phyloP scores from a whole-genome alignment of 2,888 invertebrate species.

The Nesidiocoris tenuis region DNA sequence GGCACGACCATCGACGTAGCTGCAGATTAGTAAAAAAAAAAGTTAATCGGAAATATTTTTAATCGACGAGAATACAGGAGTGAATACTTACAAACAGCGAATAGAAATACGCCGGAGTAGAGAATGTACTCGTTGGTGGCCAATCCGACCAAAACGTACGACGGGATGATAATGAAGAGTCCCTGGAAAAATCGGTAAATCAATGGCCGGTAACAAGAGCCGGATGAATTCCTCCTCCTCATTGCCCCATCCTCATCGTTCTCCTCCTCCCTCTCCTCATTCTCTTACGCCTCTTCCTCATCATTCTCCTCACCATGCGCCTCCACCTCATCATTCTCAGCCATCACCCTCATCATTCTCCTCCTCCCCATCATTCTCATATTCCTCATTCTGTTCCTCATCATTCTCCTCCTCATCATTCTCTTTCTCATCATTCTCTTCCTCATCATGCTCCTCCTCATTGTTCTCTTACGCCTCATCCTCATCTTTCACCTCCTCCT shows the following conservation, averaged over 20 bases:
- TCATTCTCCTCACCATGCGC: no score
- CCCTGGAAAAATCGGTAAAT: constrained; percentile 58
- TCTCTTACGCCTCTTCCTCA: no score
- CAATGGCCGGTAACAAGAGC: neutral
- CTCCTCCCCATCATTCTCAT: no score
- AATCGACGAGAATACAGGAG: neutral
- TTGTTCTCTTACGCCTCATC: neutral
- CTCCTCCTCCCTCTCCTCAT: no score
- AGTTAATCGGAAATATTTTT: neutral
- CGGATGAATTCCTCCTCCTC: no score
- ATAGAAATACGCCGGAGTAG: constrained; percentile 80
- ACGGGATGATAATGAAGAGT: constrained; percentile 78
- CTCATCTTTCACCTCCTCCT: neutral
- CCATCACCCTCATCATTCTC: no score
- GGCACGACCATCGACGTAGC: constrained; percentile 93
- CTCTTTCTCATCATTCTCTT: no score
- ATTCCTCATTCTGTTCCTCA: no score
- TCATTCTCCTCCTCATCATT: no score
- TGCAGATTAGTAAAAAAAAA: constrained; percentile 55
- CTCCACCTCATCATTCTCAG: no score
- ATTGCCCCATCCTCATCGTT: no score
- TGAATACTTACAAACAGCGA: constrained; percentile 78
- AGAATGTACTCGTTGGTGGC: constrained; percentile 64
- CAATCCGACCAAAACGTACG: constrained; percentile 80
- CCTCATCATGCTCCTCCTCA: no score